Evolutionary conservation across 1,140 invertebrate species (phyloP).

Genomic region (Ostrea edulis): DNA sequence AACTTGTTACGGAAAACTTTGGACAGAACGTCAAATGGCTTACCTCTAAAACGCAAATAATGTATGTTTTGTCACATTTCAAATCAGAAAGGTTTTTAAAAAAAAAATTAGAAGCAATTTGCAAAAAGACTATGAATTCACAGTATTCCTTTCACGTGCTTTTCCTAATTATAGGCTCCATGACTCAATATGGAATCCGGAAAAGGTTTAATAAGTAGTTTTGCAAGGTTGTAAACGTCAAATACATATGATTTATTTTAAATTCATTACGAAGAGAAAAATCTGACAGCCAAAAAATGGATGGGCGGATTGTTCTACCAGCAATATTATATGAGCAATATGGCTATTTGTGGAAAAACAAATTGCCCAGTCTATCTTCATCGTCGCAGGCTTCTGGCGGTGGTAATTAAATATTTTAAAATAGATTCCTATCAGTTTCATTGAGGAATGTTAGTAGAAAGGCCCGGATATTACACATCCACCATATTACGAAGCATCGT

Average conservation of each 20-base stretch:
- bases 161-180: neutral
- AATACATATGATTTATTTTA: neutral
- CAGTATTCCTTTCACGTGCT: neutral
- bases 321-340: neutral
- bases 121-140: too few relatives aligned
- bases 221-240: constrained; percentile 7
- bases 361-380: neutral
- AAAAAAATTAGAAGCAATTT: too few relatives aligned
- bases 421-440: neutral
- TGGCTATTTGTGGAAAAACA: constrained; percentile 6
- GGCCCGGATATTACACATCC: too few relatives aligned
- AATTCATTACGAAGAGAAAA: neutral
- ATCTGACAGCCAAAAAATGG: neutral
- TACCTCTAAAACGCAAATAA: too few relatives aligned
- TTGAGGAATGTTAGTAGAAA: too few relatives aligned
- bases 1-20: too few relatives aligned
- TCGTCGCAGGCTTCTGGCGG: neutral
- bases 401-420: neutral
- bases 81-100: too few relatives aligned
- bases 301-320: neutral
- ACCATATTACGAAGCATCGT: too few relatives aligned
- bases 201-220: constrained; percentile 13
- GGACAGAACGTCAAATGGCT: too few relatives aligned
- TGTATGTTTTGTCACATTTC: too few relatives aligned
- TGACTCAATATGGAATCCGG: neutral